Percentiles rank a stretch among this genome's conserved stretches.
These are phyloP conservation scores for Junonia oenone DNA, from an alignment of 2,888 invertebrate genomes.

Conservation along the genomic window DNA sequence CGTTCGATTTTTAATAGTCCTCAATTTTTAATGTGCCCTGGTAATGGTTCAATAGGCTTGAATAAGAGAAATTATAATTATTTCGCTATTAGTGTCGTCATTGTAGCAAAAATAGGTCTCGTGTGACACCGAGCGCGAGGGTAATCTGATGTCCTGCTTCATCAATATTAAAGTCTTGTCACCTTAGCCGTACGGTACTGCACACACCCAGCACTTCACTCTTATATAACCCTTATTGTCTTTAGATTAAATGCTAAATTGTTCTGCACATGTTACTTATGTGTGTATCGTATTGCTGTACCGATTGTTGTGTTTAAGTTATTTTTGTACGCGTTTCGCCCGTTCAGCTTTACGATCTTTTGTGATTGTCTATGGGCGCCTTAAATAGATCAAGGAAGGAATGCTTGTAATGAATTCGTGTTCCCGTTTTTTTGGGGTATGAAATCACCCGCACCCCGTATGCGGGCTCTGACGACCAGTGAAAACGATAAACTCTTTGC, in stretches of 20 bases:
- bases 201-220: not conserved
- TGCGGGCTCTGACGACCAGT: too few species aligned
- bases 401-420: not conserved
- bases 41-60: too few species aligned
- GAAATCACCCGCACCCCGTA: too few species aligned
- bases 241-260: not conserved
- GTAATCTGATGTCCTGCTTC: too few species aligned
- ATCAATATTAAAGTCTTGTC: too few species aligned
- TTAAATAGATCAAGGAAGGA: slow-evolving; percentile 19
- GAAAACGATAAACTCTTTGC: too few species aligned
- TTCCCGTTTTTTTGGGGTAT: not conserved
- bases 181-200: slow-evolving; percentile 9
- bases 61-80: too few species aligned
- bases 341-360: slow-evolving; percentile 19
- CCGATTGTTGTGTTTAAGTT: slow-evolving; percentile 8
- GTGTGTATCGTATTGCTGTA: not conserved
- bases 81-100: too few species aligned
- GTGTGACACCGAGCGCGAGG: too few species aligned
- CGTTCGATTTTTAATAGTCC: too few species aligned
- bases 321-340: slow-evolving; percentile 11
- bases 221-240: not conserved
- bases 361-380: slow-evolving; percentile 5
- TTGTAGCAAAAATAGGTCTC: too few species aligned
- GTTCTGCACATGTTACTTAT: not conserved
- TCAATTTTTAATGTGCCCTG: too few species aligned